Evolutionary conservation across 1,140 invertebrate species (phyloP), one percentile per base, ranked within the genome.

Genomic region (Pachypeltis micranthus): DNA sequence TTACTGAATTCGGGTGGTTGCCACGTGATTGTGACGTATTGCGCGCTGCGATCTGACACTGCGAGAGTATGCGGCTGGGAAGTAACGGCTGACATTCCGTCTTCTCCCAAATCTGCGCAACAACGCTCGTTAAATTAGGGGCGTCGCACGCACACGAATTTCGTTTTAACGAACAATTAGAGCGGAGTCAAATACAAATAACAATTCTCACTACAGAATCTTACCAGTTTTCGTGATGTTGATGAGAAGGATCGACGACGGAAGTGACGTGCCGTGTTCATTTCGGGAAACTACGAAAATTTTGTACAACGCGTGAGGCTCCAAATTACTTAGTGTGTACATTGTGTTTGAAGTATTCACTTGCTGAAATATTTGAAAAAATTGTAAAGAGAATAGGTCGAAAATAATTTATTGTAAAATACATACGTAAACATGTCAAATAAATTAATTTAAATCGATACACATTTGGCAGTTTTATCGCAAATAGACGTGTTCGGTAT

Each of bases 1-100:
- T 86, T 82, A 44, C 84, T 84, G 73, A 87, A 85, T 71, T 86
- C 82, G 0, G 88, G 87, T 16, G 87, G 86, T 70, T 89, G 85
- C 88, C 88, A 90, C 27, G 80, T 79, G 29, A 90, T 78, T 4
- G 85, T 85, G 59, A 90, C 81, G 78, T 83, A 88, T 10, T 85
- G 86, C 25, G 86, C 87, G 57, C 85, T 87, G 66, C 85, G 86
- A 59, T 79, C 81, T 1, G 83, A 82, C n/a, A 91, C 82, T 1
- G 85, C 80, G 21, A 91, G 72, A 0, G 84, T 85, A 70, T 90
- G 87, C 0, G 88, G 88, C 0, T 86, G 83, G 1, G 88, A 88
- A 1, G 88, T 82, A 1, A 87, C 83, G 3, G 80, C 86, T 27
- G 79, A 72, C 26, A 80, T 72, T 24, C 69, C 71, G 23, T 72